Percentiles rank a stretch among this genome's conserved stretches.
phyloP scores from a whole-genome alignment of 2,888 invertebrate species.

The Priapulus caudatus region DNA sequence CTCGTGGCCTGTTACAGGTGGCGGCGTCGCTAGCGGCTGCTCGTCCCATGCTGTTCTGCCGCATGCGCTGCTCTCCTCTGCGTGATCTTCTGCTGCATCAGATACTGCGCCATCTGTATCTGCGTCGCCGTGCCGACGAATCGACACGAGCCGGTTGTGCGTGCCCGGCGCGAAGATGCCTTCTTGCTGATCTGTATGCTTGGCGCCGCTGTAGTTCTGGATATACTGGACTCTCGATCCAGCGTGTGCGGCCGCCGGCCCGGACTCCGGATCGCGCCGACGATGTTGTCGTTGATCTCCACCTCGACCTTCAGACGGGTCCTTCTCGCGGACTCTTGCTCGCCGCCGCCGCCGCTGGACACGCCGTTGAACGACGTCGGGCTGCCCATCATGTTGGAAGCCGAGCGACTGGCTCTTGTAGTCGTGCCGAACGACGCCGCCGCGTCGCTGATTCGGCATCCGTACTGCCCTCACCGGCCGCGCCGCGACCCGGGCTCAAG shows the following conservation, averaged over 20 bases:
- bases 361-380: background rate
- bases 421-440: no score
- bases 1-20: no score
- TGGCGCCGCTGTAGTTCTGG: slow-evolving; percentile 91
- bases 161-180: slow-evolving; percentile 91
- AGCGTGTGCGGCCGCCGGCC: slow-evolving; percentile 91
- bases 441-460: background rate
- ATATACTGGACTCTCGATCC: no score
- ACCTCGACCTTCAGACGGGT: slow-evolving; percentile 47
- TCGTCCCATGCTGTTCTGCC: no score
- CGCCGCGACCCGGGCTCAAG: background rate
- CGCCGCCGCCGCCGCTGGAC: slow-evolving; percentile 9
- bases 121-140: slow-evolving; percentile 76
- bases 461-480: no score
- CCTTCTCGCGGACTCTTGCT: slow-evolving; percentile 13
- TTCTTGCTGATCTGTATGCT: slow-evolving; percentile 97
- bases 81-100: slow-evolving; percentile 90
- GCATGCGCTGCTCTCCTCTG: slow-evolving; percentile 85
- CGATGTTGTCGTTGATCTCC: slow-evolving; percentile 84
- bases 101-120: slow-evolving; percentile 80
- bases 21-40: no score
- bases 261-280: slow-evolving; percentile 92
- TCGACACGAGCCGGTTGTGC: slow-evolving; percentile 90
- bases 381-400: background rate
- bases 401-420: no score